A percentile compares a stretch with the other conserved stretches of the same genome.
Conservation (phyloP, 2,888 invertebrate species). For the Epistrophe grossulariae region DNA sequence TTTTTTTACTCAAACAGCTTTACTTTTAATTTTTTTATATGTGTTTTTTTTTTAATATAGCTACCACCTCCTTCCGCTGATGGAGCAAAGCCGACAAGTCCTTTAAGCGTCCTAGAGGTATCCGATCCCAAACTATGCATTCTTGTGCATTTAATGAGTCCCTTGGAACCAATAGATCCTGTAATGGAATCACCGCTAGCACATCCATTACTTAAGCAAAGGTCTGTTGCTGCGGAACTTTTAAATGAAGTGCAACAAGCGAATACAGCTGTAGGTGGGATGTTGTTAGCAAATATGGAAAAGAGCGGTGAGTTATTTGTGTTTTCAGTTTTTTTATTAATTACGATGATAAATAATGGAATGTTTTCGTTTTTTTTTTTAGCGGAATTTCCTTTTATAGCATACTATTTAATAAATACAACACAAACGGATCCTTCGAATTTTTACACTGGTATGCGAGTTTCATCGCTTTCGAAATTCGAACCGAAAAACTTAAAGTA, state of each 20-base stretch:
- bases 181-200: slow-evolving; percentile 93
- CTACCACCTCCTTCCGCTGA: slow-evolving; percentile 88
- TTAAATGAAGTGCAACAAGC: slow-evolving; percentile 89
- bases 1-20: neutral
- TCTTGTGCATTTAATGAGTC: slow-evolving; percentile 95
- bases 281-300: slow-evolving; percentile 95
- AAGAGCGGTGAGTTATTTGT: slow-evolving; percentile 86
- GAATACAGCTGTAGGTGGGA: slow-evolving; percentile 91
- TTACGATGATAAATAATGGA: slow-evolving; percentile 40
- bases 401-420: slow-evolving; percentile 95
- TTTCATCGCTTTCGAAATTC: slow-evolving; percentile 93
- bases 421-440: slow-evolving; percentile 93
- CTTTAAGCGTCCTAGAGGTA: slow-evolving; percentile 91
- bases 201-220: slow-evolving; percentile 91
- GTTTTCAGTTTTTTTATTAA: slow-evolving; percentile 24
- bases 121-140: slow-evolving; percentile 95
- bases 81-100: slow-evolving; percentile 82
- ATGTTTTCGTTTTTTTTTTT: slow-evolving; percentile 25
- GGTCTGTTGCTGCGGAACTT: slow-evolving; percentile 90
- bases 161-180: slow-evolving; percentile 93
- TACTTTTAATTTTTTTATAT: neutral
- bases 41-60: slow-evolving; percentile 80
- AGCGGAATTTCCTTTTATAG: slow-evolving; percentile 96
- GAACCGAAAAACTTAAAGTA: slow-evolving; percentile 89
- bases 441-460: slow-evolving; percentile 93